These are phyloP conservation scores for Struthidea cinerea DNA, from an alignment of 2,113 vertebrate species.

Conservation along the genomic window DNA sequence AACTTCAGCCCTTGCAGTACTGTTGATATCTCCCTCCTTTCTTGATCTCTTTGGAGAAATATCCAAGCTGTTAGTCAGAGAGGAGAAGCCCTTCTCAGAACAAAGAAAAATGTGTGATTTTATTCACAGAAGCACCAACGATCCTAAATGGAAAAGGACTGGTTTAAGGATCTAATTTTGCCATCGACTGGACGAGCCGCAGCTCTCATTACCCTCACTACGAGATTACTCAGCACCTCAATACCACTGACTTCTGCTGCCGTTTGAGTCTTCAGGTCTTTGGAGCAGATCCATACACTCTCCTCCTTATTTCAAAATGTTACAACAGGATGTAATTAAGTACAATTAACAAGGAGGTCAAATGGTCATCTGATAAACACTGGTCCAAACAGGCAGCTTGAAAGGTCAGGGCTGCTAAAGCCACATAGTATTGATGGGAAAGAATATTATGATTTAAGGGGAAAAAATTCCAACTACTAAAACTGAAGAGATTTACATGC, in stretches of 20 bases:
- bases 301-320: constrained; percentile 74
- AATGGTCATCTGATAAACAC: constrained; percentile 83
- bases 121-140: neutral
- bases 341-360: constrained; percentile 84
- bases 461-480: constrained; percentile 24
- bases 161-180: neutral
- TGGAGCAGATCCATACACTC: constrained; percentile 34
- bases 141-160: neutral
- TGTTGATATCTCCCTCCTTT: neutral
- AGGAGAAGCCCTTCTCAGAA: neutral
- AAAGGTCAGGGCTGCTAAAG: constrained; percentile 77
- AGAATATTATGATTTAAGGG: constrained; percentile 44
- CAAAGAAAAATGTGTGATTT: neutral
- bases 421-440: constrained; percentile 50
- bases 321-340: constrained; percentile 86
- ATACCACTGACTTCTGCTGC: neutral
- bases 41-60: neutral
- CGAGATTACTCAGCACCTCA: neutral
- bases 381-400: constrained; percentile 44
- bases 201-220: neutral
- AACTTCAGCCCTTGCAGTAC: neutral
- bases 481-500: constrained; percentile 20
- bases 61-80: neutral
- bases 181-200: neutral
- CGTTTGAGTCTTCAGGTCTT: neutral